A percentile compares a stretch with the other conserved stretches of the same genome.
phyloP scores from a whole-genome alignment of 2,888 invertebrate genomes.

The Siphonodentalium dalli region DNA sequence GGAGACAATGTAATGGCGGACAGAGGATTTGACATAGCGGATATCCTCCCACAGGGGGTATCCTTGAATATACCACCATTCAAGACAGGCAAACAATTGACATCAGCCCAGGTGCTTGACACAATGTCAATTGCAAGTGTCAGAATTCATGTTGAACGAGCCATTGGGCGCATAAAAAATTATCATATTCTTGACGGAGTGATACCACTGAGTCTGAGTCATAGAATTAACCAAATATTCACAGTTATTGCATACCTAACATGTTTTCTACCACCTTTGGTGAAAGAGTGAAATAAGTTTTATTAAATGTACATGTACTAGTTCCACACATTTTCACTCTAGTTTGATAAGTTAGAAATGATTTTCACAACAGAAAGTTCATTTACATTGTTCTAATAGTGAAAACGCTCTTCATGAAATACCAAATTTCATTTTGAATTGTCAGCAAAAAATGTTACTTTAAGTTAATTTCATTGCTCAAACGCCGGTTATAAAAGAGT shows the following conservation, averaged over 20 bases:
- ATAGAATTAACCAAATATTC: constrained; percentile 14
- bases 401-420: no score
- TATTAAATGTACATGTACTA: neutral
- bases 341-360: no score
- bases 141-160: constrained; percentile 33
- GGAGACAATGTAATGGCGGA: constrained; percentile 34
- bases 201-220: constrained; percentile 14
- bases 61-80: constrained; percentile 30
- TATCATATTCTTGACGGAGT: constrained; percentile 24
- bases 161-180: constrained; percentile 27
- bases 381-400: no score
- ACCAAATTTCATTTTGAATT: no score
- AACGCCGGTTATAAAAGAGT: no score
- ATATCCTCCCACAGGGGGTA: constrained; percentile 19
- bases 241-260: constrained; percentile 18
- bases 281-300: neutral
- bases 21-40: constrained; percentile 27
- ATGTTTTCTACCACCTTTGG: constrained; percentile 16
- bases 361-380: no score
- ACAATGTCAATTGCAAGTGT: constrained; percentile 21
- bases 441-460: no score
- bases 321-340: no score
- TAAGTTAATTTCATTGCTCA: no score
- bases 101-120: constrained; percentile 12
- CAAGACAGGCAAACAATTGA: constrained; percentile 13